A percentile compares a stretch with the other conserved stretches of the same genome.
phyloP scores from a whole-genome alignment of 2,797 vertebrate genomes.

The Schizothorax lantsangensis region DNA sequence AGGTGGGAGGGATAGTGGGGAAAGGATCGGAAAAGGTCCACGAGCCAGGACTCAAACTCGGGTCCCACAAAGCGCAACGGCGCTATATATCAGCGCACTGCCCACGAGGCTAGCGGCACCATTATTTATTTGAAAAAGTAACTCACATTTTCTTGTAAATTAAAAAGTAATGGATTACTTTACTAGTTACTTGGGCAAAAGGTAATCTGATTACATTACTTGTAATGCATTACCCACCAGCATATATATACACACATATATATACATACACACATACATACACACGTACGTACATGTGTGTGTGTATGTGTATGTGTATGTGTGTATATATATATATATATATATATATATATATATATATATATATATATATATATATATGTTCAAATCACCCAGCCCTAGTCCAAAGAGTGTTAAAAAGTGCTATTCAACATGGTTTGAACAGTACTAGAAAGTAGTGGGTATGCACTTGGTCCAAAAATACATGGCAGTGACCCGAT shows the following conservation, averaged over 20 bases:
- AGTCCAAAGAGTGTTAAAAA: not conserved
- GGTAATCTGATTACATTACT: not conserved
- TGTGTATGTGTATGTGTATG: too few species aligned
- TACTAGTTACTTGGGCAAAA: not conserved
- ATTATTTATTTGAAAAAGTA: not conserved
- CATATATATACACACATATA: too few species aligned
- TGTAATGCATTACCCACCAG: not conserved
- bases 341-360: too few species aligned
- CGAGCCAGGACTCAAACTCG: too few species aligned
- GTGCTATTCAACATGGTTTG: not conserved
- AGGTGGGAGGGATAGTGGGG: not conserved
- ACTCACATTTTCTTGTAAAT: not conserved
- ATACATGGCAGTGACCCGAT: not conserved
- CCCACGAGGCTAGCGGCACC: too few species aligned
- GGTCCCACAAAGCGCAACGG: too few species aligned
- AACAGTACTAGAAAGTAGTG: slow-evolving; percentile 2
- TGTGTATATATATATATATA: too few species aligned
- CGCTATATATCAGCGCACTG: too few species aligned
- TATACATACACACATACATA: too few species aligned
- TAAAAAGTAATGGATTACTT: not conserved
- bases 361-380: too few species aligned
- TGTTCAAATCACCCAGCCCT: not conserved
- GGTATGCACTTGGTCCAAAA: slow-evolving; percentile 24
- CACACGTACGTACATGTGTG: too few species aligned
- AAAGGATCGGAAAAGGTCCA: not conserved